A percentile compares a stretch with the other conserved stretches of the same genome.
Evolutionary conservation across 2,888 invertebrate species (phyloP).

Genomic region (Cantharis rustica): DNA sequence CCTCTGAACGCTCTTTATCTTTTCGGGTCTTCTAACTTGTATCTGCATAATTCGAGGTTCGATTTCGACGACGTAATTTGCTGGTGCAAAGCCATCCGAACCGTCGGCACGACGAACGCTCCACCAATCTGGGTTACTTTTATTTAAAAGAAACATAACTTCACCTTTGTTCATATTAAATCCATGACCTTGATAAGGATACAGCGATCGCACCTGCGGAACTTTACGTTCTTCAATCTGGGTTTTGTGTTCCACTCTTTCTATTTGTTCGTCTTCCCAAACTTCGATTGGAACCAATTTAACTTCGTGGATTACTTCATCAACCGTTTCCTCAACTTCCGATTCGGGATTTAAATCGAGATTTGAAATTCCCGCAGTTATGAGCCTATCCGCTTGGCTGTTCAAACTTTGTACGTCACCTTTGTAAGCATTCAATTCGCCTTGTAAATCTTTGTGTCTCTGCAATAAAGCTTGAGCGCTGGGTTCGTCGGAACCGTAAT

Average conservation of each 20-base stretch:
- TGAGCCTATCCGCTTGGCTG: slow-evolving; percentile 76
- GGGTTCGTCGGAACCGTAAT: slow-evolving; percentile 91
- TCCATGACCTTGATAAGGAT: slow-evolving; percentile 91
- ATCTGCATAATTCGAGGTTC: slow-evolving; percentile 85
- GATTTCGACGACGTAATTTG: slow-evolving; percentile 92
- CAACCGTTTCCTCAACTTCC: slow-evolving; percentile 60
- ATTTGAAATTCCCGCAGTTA: slow-evolving; percentile 75
- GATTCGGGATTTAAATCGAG: slow-evolving; percentile 69
- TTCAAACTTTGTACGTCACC: slow-evolving; percentile 81
- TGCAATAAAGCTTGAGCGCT: slow-evolving; percentile 87
- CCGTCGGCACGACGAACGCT: slow-evolving; percentile 89
- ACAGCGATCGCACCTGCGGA: slow-evolving; percentile 85
- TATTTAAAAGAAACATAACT: slow-evolving; percentile 86
- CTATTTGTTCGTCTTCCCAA: slow-evolving; percentile 90
- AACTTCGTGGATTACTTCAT: slow-evolving; percentile 55
- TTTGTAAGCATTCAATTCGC: slow-evolving; percentile 85
- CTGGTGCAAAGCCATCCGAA: slow-evolving; percentile 95
- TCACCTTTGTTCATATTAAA: slow-evolving; percentile 92
- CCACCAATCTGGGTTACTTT: slow-evolving; percentile 99
- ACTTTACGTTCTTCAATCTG: slow-evolving; percentile 85
- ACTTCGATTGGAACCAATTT: slow-evolving; percentile 85
- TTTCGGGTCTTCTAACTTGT: slow-evolving; percentile 81
- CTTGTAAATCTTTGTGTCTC: slow-evolving; percentile 84
- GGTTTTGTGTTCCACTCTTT: slow-evolving; percentile 82
- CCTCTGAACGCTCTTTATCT: slow-evolving; percentile 79